Evolutionary conservation across 2,888 invertebrate genomes (phyloP).

Genomic region (Tinea pellionella): DNA sequence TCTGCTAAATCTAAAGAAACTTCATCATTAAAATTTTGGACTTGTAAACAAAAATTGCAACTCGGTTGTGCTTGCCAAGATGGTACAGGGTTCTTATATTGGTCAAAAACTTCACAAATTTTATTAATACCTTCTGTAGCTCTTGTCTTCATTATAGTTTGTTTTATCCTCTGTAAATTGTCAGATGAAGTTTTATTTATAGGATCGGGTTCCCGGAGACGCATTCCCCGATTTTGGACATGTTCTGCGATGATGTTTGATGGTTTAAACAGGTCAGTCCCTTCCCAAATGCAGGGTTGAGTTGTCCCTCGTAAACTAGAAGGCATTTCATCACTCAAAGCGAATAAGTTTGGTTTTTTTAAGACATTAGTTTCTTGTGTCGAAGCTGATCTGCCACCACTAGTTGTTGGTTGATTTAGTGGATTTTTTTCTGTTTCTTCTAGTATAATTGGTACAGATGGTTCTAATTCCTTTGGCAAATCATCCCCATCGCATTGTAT

Average conservation of each 20-base stretch:
- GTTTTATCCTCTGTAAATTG: slow-evolving; percentile 43
- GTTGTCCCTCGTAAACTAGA: slow-evolving; percentile 41
- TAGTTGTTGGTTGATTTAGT: slow-evolving; percentile 26
- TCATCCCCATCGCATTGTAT: slow-evolving; percentile 46
- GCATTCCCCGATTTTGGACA: slow-evolving; percentile 46
- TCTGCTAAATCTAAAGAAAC: background rate
- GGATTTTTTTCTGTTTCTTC: slow-evolving; percentile 28
- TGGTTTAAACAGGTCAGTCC: slow-evolving; percentile 28
- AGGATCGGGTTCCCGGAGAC: slow-evolving; percentile 33
- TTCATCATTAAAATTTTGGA: no score
- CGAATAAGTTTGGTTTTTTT: slow-evolving; percentile 47
- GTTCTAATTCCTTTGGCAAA: slow-evolving; percentile 39
- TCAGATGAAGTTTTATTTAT: slow-evolving; percentile 17
- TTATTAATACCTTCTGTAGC: slow-evolving; percentile 39
- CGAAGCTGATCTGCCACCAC: background rate
- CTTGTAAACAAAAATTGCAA: background rate
- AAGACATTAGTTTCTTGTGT: slow-evolving; percentile 30
- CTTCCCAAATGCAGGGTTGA: slow-evolving; percentile 22
- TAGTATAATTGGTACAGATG: slow-evolving; percentile 29
- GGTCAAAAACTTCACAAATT: slow-evolving; percentile 50
- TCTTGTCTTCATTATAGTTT: slow-evolving; percentile 46
- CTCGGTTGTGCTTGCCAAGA: slow-evolving; percentile 37
- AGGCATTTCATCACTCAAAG: slow-evolving; percentile 58
- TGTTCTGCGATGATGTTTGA: slow-evolving; percentile 53
- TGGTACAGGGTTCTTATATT: slow-evolving; percentile 47